phyloP scores from a whole-genome alignment of 2,113 vertebrate genomes.

The Clarias batrachus region DNA sequence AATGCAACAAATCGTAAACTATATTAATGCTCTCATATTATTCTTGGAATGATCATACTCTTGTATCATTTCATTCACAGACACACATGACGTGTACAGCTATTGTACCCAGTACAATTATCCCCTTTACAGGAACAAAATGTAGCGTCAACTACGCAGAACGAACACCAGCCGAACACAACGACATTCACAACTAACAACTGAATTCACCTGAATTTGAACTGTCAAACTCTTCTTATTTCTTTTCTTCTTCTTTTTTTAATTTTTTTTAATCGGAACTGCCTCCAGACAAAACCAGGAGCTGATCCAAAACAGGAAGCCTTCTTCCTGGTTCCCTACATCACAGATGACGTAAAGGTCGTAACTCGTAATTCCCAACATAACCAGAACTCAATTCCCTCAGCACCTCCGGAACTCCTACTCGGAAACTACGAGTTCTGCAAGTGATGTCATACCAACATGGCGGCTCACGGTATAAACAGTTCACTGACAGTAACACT shows the following conservation, averaged over 20 bases:
- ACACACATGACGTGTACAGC: background rate
- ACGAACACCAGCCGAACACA: background rate
- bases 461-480: background rate
- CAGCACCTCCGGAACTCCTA: background rate
- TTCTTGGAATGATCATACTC: background rate
- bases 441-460: background rate
- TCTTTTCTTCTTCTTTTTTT: background rate
- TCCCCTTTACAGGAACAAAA: background rate
- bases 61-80: background rate
- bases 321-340: conserved; percentile 29
- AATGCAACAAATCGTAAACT: background rate
- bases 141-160: conserved; percentile 1
- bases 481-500: background rate
- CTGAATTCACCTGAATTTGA: background rate
- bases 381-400: background rate
- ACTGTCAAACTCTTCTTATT: conserved; percentile 24
- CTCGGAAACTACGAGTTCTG: background rate
- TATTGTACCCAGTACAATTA: background rate
- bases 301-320: conserved; percentile 19
- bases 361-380: background rate
- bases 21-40: background rate
- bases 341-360: background rate
- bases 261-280: conserved; percentile 2
- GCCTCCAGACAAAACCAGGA: background rate
- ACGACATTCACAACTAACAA: too few species aligned